Evolutionary conservation across 2,888 invertebrate species (phyloP), one percentile per base, ranked within the genome.

Genomic region (Anorthoa munda): DNA sequence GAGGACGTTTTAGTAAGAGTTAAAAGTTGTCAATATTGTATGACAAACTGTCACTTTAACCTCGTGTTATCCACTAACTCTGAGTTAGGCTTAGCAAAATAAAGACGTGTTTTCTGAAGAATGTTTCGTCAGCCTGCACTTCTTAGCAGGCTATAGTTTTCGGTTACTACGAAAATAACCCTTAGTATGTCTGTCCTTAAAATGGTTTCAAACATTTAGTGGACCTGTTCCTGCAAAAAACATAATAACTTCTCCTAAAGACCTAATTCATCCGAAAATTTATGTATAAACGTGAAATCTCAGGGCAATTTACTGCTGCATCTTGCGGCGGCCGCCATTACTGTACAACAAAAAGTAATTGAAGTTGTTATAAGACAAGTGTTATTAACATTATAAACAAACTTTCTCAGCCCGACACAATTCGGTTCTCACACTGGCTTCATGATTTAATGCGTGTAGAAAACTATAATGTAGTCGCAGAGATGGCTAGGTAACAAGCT

Each of bases 281-380:
- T 78, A 86, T 59, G 46, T 61, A 50, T 77, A 77, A 77, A 81
- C 68, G 71, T 82, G 79, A 83, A 78, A 86, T 86, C 79, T 86
- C 83, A 81, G 71, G 69, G 79, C 75, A 85, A 83, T 88, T 88
- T 87, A 88, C 39, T 39, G 84, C 88, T 90, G 89, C 86, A 87
- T 88, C 85, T 90, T 84, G 88, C 89, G 87, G 89, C 86, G n/a
- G 50, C 53, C 23, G 65, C 55, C 86, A 79, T 88, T 85, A 89
- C 86, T 88, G 89, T 88, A 85, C 84, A 79, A 91, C 88, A 94
- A 95, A 94, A 95, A 94, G 89, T 92, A 90, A 94, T 94, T 93
- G 91, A 91, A 93, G 89, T 90, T 85, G 89, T 92, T 92, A 93
- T 92, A 91, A 93, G 86, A 89, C 86, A 85, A 84, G 88, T 87